Conservation (phyloP, 2,113 vertebrate species). For the Oreotragus oreotragus region DNA sequence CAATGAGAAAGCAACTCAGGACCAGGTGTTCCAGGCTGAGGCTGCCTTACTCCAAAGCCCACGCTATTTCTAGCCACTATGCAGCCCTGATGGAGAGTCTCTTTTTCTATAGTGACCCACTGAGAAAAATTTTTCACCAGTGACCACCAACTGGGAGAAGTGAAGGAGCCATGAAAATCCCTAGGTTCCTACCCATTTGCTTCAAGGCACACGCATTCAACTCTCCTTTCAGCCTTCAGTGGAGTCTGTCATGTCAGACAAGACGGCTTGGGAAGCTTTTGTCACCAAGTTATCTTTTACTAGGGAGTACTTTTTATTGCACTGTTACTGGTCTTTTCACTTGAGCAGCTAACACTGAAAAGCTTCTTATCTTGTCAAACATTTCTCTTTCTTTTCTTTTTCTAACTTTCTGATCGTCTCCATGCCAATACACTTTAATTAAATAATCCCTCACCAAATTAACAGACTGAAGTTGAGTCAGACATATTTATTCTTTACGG, state of each 20-base stretch:
- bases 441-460: background rate
- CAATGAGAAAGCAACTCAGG: background rate
- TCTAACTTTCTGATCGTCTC: background rate
- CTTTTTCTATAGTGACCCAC: background rate
- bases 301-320: background rate
- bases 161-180: background rate
- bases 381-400: background rate
- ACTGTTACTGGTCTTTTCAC: background rate
- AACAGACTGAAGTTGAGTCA: background rate
- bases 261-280: background rate
- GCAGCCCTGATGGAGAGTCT: background rate
- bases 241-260: background rate
- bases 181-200: background rate
- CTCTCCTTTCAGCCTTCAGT: background rate
- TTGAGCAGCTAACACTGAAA: background rate
- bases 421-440: background rate
- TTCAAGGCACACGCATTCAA: background rate
- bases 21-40: background rate
- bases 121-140: background rate
- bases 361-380: background rate
- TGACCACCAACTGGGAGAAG: background rate
- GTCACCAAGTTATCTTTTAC: background rate
- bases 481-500: background rate
- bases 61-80: background rate
- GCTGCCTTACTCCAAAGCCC: background rate